Evolutionary conservation across 2,797 vertebrate genomes (phyloP).

Genomic region (Calcarius lapponicus): DNA sequence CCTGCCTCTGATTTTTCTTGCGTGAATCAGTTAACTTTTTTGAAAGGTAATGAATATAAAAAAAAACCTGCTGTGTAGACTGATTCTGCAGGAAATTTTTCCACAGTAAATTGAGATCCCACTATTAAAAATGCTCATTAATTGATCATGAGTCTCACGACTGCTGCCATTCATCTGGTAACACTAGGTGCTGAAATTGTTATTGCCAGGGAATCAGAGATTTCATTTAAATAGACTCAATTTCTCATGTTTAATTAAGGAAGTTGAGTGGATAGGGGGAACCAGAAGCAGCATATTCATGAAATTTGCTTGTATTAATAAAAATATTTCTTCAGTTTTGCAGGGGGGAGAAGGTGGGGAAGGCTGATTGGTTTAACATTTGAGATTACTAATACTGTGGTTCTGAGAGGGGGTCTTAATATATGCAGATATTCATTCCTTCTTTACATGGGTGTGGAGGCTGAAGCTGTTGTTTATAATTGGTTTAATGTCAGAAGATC

Average conservation of each 20-base stretch:
- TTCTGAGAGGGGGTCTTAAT: background rate
- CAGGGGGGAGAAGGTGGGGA: background rate
- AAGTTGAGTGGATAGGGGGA: background rate
- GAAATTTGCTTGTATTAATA: background rate
- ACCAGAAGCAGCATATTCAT: background rate
- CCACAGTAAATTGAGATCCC: background rate
- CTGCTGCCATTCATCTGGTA: background rate
- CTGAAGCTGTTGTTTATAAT: background rate
- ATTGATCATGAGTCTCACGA: background rate
- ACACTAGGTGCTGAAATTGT: background rate
- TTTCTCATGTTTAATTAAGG: background rate
- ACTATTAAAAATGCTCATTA: background rate
- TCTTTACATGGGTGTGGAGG: background rate
- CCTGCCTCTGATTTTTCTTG: background rate
- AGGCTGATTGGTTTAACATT: background rate
- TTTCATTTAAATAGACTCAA: background rate
- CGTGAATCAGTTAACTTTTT: background rate
- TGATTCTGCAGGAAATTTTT: background rate
- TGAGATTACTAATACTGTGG: background rate
- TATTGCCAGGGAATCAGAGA: background rate
- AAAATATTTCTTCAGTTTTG: background rate
- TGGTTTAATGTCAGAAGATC: background rate
- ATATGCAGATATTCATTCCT: background rate
- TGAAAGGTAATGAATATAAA: background rate
- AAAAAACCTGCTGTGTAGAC: background rate